Evolutionary conservation across 2,888 invertebrate species (phyloP).

Genomic region (Nephrotoma guestfalica): DNA sequence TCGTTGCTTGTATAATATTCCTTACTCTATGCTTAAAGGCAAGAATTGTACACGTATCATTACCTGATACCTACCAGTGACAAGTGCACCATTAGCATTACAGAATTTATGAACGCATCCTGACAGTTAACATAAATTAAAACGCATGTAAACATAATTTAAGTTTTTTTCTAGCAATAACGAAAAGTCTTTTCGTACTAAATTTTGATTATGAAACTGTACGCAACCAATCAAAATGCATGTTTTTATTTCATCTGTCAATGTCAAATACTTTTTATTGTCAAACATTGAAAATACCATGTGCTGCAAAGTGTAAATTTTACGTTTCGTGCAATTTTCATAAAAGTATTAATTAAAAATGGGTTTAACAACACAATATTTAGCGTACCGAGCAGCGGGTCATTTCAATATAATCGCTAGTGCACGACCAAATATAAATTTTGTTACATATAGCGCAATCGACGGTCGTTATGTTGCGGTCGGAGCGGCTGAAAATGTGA

Average conservation of each 20-base stretch:
- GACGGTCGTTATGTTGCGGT: conserved; percentile 76
- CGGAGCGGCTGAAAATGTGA: conserved; percentile 87
- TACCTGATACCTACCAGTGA: no score
- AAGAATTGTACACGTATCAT: no score
- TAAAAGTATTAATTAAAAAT: conserved; percentile 32
- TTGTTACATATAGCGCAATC: conserved; percentile 59
- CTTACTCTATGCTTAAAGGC: no score
- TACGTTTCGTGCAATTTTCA: not conserved
- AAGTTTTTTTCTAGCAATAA: not conserved
- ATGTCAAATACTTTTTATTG: not conserved
- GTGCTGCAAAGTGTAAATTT: not conserved
- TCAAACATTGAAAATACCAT: not conserved
- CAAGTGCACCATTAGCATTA: no score
- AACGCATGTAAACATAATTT: not conserved
- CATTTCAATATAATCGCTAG: conserved; percentile 80
- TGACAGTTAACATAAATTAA: no score
- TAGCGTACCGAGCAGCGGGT: conserved; percentile 70
- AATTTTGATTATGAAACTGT: not conserved
- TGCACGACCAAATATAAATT: conserved; percentile 61
- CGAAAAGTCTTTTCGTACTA: not conserved
- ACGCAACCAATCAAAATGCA: not conserved
- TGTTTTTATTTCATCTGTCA: not conserved
- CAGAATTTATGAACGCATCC: no score
- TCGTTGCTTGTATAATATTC: no score
- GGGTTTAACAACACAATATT: conserved; percentile 89